Conservation (phyloP, 2,113 vertebrate genomes). For the Pluvialis apricaria region DNA sequence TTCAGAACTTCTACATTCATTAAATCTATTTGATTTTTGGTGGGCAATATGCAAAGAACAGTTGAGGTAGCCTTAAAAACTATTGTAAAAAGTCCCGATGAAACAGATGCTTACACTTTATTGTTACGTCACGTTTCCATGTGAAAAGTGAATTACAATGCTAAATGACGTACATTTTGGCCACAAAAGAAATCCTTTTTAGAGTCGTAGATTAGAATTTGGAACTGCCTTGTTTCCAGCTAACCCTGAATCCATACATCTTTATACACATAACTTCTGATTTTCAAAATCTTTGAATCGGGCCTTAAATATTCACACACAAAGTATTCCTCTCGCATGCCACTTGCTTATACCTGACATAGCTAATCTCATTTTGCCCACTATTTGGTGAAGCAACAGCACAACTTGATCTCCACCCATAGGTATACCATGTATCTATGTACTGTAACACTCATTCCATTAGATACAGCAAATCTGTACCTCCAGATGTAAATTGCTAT, state of each 20-base stretch:
- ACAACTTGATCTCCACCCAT: background rate
- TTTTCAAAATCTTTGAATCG: background rate
- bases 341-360: background rate
- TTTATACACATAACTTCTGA: background rate
- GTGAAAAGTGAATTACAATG: background rate
- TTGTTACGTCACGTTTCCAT: background rate
- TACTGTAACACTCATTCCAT: background rate
- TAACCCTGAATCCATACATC: background rate
- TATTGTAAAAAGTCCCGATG: background rate
- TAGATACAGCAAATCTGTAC: background rate
- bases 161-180: background rate
- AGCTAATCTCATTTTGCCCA: background rate
- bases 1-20: background rate
- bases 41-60: background rate
- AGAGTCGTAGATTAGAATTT: background rate
- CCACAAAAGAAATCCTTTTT: background rate
- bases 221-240: background rate
- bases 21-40: background rate
- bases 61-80: background rate
- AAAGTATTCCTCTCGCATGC: background rate
- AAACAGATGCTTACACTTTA: background rate
- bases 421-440: background rate
- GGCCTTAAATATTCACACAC: background rate
- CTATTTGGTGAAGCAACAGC: background rate
- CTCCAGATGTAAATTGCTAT: conserved; percentile 14